Conservation (phyloP, 2,113 vertebrate genomes). For the Chelonoidis abingdonii region DNA sequence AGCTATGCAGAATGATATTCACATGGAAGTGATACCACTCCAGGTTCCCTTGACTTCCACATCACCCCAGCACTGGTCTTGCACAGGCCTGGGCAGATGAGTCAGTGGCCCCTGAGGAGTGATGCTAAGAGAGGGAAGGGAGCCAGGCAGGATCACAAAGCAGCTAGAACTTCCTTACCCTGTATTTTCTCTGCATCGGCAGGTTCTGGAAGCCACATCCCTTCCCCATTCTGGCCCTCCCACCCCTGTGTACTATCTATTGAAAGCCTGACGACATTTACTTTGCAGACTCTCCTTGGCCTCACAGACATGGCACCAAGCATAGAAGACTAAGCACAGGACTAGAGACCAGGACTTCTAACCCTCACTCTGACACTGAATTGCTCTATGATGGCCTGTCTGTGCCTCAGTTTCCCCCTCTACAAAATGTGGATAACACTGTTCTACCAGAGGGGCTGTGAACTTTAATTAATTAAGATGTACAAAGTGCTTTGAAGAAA, state of each 20-base stretch:
- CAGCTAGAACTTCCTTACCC: background rate
- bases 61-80: background rate
- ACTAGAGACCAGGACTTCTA: background rate
- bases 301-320: background rate
- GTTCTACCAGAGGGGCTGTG: too few relatives aligned
- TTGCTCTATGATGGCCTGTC: background rate
- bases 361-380: background rate
- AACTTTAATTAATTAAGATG: background rate
- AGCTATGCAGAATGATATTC: background rate
- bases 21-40: background rate
- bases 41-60: background rate
- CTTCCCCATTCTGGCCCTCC: background rate
- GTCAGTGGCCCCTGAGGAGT: background rate
- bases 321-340: background rate
- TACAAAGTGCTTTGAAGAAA: background rate
- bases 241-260: background rate
- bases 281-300: background rate
- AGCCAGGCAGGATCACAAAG: background rate
- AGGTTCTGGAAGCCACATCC: background rate
- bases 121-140: background rate
- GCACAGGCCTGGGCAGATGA: background rate
- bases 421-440: background rate
- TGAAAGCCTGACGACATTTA: background rate
- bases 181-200: background rate
- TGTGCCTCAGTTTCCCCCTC: background rate